Percentiles rank a stretch among this genome's conserved stretches.
These are phyloP conservation scores for Girardia tigrina DNA, from an alignment of 2,888 invertebrate genomes.

Conservation along the genomic window DNA sequence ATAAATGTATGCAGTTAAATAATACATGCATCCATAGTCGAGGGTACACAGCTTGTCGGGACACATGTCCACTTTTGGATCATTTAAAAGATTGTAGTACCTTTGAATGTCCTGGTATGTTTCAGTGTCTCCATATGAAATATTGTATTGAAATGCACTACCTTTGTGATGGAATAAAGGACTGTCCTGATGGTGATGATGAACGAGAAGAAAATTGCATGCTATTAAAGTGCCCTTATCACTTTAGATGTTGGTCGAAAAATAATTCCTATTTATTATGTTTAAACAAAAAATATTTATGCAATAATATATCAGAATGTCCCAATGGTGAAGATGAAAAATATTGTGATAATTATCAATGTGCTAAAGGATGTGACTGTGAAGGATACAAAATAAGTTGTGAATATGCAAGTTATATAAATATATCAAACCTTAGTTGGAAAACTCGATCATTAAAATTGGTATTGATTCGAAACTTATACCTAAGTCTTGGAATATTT, in stretches of 20 bases:
- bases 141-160: constrained; percentile 29
- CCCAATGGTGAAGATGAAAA: constrained; percentile 31
- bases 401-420: not conserved
- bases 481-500: constrained; percentile 3
- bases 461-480: not conserved
- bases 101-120: constrained; percentile 34
- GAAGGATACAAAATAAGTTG: constrained; percentile 30
- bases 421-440: not conserved
- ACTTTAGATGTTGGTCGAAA: not conserved
- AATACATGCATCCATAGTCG: constrained; percentile 31
- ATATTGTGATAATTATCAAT: constrained; percentile 31
- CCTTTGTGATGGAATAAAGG: constrained; percentile 32
- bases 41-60: not conserved
- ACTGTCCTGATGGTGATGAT: constrained; percentile 33
- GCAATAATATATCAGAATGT: constrained; percentile 28
- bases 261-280: not conserved
- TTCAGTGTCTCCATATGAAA: constrained; percentile 4
- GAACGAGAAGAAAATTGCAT: constrained; percentile 28
- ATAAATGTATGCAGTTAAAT: constrained; percentile 30
- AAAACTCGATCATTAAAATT: constrained; percentile 29
- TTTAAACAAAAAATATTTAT: constrained; percentile 24
- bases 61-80: constrained; percentile 32
- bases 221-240: not conserved
- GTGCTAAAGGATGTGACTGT: constrained; percentile 31
- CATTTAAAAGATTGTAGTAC: constrained; percentile 27